phyloP scores from a whole-genome alignment of 2,797 vertebrate species.

The Carapus acus region DNA sequence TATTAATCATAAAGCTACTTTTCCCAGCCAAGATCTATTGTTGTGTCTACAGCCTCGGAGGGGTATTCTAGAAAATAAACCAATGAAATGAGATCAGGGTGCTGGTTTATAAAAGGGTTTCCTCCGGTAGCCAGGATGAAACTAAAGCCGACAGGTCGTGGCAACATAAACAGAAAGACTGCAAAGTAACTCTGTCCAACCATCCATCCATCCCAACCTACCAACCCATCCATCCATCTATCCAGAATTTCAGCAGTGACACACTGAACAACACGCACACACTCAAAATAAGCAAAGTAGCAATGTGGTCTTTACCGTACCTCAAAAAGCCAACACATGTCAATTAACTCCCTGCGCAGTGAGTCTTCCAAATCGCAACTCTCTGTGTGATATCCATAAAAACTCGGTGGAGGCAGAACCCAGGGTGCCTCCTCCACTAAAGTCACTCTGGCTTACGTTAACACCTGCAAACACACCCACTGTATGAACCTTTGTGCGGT shows the following conservation, averaged over 20 bases:
- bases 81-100: background rate
- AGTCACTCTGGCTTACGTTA: slow-evolving; percentile 32
- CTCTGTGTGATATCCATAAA: slow-evolving; percentile 33
- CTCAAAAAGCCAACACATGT: too few species aligned
- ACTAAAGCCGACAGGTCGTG: slow-evolving; percentile 1
- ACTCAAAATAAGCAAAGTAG: too few species aligned
- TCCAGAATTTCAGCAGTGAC: too few species aligned
- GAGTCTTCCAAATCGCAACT: slow-evolving; percentile 1
- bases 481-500: slow-evolving; percentile 25
- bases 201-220: too few species aligned
- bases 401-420: slow-evolving; percentile 25
- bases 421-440: slow-evolving; percentile 17
- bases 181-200: too few species aligned
- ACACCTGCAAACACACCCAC: slow-evolving; percentile 44
- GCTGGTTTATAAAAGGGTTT: slow-evolving; percentile 2
- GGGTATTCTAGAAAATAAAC: background rate
- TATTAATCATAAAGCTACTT: background rate
- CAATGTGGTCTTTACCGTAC: too few species aligned
- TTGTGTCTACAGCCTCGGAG: background rate
- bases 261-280: too few species aligned
- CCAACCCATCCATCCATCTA: too few species aligned
- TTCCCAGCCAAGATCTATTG: background rate
- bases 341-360: too few species aligned
- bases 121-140: background rate
- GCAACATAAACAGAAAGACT: too few species aligned